These are phyloP conservation scores for Drosophila phalerata DNA, from an alignment of 2,888 invertebrate species.

Conservation along the genomic window DNA sequence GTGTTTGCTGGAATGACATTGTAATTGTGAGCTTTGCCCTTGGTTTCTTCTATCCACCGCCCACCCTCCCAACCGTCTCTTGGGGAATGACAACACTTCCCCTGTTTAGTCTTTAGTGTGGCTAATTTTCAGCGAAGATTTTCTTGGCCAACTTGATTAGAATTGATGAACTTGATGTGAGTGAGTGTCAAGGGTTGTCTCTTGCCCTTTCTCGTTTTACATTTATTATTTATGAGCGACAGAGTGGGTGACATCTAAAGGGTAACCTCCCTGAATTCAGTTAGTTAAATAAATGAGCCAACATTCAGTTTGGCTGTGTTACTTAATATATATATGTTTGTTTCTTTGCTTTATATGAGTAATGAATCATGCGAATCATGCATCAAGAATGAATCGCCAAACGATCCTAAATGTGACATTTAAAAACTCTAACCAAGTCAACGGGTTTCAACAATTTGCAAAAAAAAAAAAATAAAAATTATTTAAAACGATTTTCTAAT, in stretches of 20 bases:
- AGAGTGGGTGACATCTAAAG: constrained; percentile 26
- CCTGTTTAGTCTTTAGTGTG: constrained; percentile 66
- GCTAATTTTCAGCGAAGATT: constrained; percentile 77
- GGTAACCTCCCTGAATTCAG: constrained; percentile 32
- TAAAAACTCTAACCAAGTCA: background rate
- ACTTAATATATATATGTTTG: constrained; percentile 23
- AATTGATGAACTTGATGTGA: constrained; percentile 71
- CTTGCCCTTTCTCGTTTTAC: constrained; percentile 18
- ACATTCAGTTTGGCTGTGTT: constrained; percentile 12
- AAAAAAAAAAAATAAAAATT: too few species aligned
- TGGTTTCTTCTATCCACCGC: too few species aligned
- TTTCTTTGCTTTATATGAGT: constrained; percentile 1
- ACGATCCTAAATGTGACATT: background rate
- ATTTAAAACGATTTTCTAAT: background rate
- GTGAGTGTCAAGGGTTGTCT: constrained; percentile 47
- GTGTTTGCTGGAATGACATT: constrained; percentile 36
- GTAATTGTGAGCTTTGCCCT: constrained; percentile 64
- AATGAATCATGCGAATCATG: constrained; percentile 1
- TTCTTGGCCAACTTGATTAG: constrained; percentile 68
- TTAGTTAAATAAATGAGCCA: constrained; percentile 35
- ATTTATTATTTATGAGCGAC: constrained; percentile 64
- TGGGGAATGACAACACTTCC: constrained; percentile 35
- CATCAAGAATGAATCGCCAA: background rate
- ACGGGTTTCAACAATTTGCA: too few species aligned
- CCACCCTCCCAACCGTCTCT: too few species aligned